A percentile compares a stretch with the other conserved stretches of the same genome.
These are phyloP conservation scores for Sakesphorus luctuosus DNA, from an alignment of 2,113 vertebrate genomes.

Conservation along the genomic window DNA sequence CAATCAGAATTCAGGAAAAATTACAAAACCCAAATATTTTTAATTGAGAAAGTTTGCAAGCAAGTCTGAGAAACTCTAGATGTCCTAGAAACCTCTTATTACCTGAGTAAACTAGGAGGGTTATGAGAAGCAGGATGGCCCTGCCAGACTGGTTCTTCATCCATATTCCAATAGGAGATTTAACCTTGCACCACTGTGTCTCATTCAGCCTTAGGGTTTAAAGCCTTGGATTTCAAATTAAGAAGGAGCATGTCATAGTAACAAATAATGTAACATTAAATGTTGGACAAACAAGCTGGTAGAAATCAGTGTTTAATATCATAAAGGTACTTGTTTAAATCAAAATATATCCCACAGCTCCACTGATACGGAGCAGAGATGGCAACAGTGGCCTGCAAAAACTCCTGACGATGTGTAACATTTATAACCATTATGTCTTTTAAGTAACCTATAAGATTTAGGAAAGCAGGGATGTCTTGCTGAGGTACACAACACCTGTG, in stretches of 20 bases:
- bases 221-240: not conserved
- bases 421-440: not conserved
- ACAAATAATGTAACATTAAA: not conserved
- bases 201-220: not conserved
- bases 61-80: not conserved
- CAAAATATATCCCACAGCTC: not conserved
- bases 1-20: not conserved
- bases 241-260: not conserved
- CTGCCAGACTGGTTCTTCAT: not conserved
- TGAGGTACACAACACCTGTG: accelerated
- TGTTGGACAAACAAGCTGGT: not conserved
- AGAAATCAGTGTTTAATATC: not conserved
- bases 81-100: not conserved
- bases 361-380: not conserved
- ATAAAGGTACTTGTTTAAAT: not conserved
- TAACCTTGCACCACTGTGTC: not conserved
- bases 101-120: not conserved
- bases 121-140: not conserved
- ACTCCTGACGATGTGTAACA: not conserved
- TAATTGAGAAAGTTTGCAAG: not conserved
- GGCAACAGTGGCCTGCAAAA: not conserved
- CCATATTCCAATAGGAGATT: not conserved
- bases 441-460: not conserved
- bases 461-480: not conserved
- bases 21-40: not conserved